Conservation (phyloP, 2,888 invertebrate species). For the Trypoxylon attenuatum region DNA sequence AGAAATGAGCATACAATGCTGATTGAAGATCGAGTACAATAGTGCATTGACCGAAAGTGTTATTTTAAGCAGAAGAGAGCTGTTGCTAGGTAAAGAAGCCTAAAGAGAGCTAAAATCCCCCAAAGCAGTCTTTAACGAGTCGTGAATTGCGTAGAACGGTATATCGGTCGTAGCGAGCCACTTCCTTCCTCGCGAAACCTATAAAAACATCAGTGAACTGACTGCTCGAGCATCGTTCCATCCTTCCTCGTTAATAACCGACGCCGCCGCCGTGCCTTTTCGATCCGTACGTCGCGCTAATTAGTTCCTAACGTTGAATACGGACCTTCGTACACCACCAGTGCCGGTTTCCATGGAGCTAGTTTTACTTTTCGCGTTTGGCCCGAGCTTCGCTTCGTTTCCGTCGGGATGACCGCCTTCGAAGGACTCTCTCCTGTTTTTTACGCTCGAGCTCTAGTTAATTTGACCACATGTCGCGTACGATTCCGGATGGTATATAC, state of each 20-base stretch:
- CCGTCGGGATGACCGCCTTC: constrained; percentile 32
- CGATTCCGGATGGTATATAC: no score
- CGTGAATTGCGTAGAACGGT: constrained; percentile 52
- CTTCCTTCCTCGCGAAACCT: constrained; percentile 55
- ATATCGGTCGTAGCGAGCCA: constrained; percentile 50
- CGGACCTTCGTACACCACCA: constrained; percentile 25
- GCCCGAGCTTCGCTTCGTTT: constrained; percentile 25
- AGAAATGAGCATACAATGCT: no score
- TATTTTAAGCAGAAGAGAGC: constrained; percentile 1
- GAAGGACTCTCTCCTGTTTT: constrained; percentile 11
- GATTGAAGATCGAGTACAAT: no score
- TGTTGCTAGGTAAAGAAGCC: background rate
- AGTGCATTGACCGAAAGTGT: constrained; percentile 15
- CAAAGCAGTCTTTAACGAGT: constrained; percentile 53
- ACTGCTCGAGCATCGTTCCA: constrained; percentile 54
- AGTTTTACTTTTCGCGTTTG: constrained; percentile 34
- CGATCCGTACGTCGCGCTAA: constrained; percentile 59
- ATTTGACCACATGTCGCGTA: no score
- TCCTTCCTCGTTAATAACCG: constrained; percentile 62
- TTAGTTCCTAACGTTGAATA: constrained; percentile 59
- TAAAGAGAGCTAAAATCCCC: constrained; percentile 16
- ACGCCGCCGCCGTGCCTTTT: constrained; percentile 52
- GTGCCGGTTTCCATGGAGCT: constrained; percentile 37
- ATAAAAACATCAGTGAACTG: constrained; percentile 58
- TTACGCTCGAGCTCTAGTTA: no score